Evolutionary conservation across 2,888 invertebrate genomes (phyloP).

Genomic region (Antheraea assamensis): DNA sequence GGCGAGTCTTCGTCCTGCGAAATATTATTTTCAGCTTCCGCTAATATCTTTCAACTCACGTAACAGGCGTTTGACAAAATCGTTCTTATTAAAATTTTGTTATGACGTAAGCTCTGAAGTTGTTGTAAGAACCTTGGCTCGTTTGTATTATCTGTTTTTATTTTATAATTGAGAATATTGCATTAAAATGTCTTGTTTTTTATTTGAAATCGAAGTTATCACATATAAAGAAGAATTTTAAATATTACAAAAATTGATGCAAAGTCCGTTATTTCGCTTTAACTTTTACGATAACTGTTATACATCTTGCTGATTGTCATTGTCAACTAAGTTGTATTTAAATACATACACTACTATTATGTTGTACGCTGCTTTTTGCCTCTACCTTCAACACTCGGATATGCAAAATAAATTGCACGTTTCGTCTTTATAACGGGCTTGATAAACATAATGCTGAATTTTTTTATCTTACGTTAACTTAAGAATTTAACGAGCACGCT

Average conservation of each 20-base stretch:
- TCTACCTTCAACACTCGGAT: background rate
- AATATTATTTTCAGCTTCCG: slow-evolving; percentile 78
- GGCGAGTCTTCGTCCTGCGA: slow-evolving; percentile 61
- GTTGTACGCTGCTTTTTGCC: background rate
- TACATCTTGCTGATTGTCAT: background rate
- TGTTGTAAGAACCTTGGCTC: slow-evolving; percentile 30
- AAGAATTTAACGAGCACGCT: slow-evolving; percentile 31
- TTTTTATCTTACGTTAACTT: slow-evolving; percentile 21
- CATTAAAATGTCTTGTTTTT: background rate
- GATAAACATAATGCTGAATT: background rate
- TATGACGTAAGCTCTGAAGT: slow-evolving; percentile 30
- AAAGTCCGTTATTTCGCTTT: background rate
- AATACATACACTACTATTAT: background rate
- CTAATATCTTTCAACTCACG: slow-evolving; percentile 70
- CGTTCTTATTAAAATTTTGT: slow-evolving; percentile 34
- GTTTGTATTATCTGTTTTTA: background rate
- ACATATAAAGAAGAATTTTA: background rate
- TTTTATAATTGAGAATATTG: background rate
- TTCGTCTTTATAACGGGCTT: background rate
- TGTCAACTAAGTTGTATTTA: background rate
- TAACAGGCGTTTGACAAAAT: slow-evolving; percentile 43
- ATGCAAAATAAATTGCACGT: background rate
- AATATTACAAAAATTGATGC: background rate
- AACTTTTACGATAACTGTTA: background rate
- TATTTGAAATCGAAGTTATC: background rate